Conservation (phyloP, 2,113 vertebrate genomes). For the Cottus gobio region DNA sequence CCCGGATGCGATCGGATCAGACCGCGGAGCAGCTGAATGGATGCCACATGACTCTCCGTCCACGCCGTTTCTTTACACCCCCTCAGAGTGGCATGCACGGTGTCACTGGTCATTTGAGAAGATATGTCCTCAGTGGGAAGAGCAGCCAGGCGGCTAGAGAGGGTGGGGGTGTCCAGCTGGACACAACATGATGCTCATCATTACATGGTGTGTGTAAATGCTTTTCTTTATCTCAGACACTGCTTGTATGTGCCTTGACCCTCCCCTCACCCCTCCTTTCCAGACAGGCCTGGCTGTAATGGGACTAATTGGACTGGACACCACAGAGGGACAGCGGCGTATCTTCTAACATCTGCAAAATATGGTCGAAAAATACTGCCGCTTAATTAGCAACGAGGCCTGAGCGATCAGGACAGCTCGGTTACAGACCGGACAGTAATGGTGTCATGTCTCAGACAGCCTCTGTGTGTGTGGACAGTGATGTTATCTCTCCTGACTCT, state of each 20-base stretch:
- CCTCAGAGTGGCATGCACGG: constrained; percentile 4
- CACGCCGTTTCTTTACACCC: constrained; percentile 27
- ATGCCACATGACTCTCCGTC: constrained; percentile 20
- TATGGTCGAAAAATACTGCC: constrained; percentile 61
- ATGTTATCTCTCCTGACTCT: constrained; percentile 78
- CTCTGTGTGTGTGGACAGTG: constrained; percentile 32
- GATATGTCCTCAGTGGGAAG: constrained; percentile 29
- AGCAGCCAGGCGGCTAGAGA: constrained; percentile 5
- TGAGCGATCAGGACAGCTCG: constrained; percentile 57
- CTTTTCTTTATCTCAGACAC: constrained; percentile 1
- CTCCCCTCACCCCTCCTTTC: constrained; percentile 36
- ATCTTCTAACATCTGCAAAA: constrained; percentile 61
- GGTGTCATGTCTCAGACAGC: constrained; percentile 52
- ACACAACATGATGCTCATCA: constrained; percentile 37
- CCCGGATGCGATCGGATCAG: constrained; percentile 37
- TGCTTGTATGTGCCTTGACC: background rate
- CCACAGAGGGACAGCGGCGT: constrained; percentile 39
- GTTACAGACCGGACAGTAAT: constrained; percentile 63
- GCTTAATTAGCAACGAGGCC: constrained; percentile 71
- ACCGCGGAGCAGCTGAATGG: constrained; percentile 50
- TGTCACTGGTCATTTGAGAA: constrained; percentile 43
- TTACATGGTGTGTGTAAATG: constrained; percentile 19
- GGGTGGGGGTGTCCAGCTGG: constrained; percentile 36
- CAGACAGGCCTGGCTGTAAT: constrained; percentile 67
- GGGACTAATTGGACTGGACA: constrained; percentile 59